phyloP scores from a whole-genome alignment of 2,888 invertebrate species.

The Coleophora flavipennella region DNA sequence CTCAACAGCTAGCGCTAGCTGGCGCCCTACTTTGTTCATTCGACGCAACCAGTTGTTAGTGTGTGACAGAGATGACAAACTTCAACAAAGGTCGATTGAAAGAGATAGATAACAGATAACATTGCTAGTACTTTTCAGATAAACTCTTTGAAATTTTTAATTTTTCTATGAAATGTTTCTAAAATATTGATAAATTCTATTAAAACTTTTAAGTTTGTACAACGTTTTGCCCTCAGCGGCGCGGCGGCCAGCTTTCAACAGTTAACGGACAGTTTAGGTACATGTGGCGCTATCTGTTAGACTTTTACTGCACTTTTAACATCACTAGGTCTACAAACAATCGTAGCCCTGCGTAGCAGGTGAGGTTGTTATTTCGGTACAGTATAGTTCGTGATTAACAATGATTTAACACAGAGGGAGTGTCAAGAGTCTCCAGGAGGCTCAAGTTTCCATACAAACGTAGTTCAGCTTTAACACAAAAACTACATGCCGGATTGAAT shows the following conservation, averaged over 20 bases:
- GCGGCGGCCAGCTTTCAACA: too few species aligned
- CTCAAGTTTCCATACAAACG: too few species aligned
- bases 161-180: background rate
- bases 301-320: background rate
- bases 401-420: too few species aligned
- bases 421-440: too few species aligned
- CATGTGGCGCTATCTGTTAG: slow-evolving; percentile 19
- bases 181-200: too few species aligned
- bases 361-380: background rate
- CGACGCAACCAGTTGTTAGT: slow-evolving; percentile 45
- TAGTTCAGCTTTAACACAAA: too few species aligned
- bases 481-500: too few species aligned
- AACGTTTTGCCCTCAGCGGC: too few species aligned
- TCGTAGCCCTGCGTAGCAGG: too few species aligned
- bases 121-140: slow-evolving; percentile 1
- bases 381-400: background rate
- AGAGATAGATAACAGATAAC: slow-evolving; percentile 28
- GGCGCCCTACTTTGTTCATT: slow-evolving; percentile 68
- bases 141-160: background rate
- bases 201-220: background rate
- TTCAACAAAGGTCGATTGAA: slow-evolving; percentile 22
- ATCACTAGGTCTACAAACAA: background rate
- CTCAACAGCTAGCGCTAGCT: slow-evolving; percentile 52
- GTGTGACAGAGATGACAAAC: slow-evolving; percentile 48
- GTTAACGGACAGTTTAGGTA: background rate